These are phyloP conservation scores for Tyria jacobaeae DNA, from an alignment of 2,888 invertebrate species.

Conservation along the genomic window DNA sequence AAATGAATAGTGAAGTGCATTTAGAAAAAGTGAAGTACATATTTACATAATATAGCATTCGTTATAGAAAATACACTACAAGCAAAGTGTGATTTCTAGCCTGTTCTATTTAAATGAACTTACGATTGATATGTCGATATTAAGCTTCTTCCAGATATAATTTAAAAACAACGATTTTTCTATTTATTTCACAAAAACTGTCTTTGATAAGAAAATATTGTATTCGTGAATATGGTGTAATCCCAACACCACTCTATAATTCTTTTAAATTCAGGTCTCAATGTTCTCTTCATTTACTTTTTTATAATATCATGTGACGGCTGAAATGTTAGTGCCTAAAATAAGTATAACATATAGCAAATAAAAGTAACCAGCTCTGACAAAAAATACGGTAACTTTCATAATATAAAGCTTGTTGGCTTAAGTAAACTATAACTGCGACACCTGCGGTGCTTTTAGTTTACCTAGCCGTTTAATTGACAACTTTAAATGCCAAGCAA, in stretches of 20 bases:
- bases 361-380: background rate
- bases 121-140: too few species aligned
- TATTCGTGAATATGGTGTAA: background rate
- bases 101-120: too few species aligned
- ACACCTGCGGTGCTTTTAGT: slow-evolving; percentile 17
- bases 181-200: too few species aligned
- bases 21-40: too few species aligned
- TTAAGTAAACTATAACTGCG: slow-evolving; percentile 14
- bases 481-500: slow-evolving; percentile 1
- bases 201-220: too few species aligned
- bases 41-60: too few species aligned
- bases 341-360: background rate
- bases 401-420: background rate
- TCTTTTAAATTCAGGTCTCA: background rate
- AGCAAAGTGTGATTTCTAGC: too few species aligned
- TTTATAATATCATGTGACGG: background rate
- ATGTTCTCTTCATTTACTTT: background rate
- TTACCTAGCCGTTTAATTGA: slow-evolving; percentile 12
- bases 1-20: too few species aligned
- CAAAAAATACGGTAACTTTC: slow-evolving; percentile 4
- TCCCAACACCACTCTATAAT: background rate
- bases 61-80: too few species aligned
- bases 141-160: too few species aligned
- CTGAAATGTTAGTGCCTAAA: background rate
- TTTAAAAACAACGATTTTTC: too few species aligned